These are phyloP conservation scores for Xanthostigma xanthostigma DNA, from an alignment of 2,888 invertebrate genomes.

Conservation along the genomic window DNA sequence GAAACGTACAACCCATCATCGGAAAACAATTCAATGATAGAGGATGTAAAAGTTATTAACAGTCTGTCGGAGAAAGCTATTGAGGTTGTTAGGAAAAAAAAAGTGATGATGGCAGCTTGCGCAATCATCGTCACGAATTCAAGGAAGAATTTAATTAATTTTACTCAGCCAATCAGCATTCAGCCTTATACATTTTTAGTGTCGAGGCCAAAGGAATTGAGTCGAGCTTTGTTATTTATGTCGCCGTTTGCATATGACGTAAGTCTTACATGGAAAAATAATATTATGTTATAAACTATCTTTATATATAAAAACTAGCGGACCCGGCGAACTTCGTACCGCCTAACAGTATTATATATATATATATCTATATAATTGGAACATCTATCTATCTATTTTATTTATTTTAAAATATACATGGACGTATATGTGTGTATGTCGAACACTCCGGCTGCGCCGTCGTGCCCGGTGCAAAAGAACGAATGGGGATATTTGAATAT, in stretches of 20 bases:
- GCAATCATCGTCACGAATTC: constrained; percentile 40
- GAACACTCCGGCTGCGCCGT: too few relatives aligned
- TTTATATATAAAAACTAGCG: too few relatives aligned
- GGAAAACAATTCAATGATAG: constrained; percentile 1
- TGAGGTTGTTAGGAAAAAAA: constrained; percentile 32
- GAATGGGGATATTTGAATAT: too few relatives aligned
- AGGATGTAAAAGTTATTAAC: constrained; percentile 15
- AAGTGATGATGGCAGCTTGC: constrained; percentile 41
- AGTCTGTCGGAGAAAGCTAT: constrained; percentile 28
- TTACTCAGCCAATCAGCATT: constrained; percentile 60
- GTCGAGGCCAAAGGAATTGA: constrained; percentile 63
- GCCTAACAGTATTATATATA: too few relatives aligned
- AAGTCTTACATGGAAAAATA: constrained; percentile 20
- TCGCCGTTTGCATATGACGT: constrained; percentile 63
- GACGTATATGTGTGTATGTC: too few relatives aligned
- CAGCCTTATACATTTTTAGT: constrained; percentile 69
- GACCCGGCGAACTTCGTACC: too few relatives aligned
- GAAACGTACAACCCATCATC: not conserved
- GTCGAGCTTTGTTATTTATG: constrained; percentile 67
- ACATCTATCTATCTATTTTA: too few relatives aligned
- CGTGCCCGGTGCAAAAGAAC: too few relatives aligned
- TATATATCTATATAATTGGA: too few relatives aligned
- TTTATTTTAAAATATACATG: too few relatives aligned
- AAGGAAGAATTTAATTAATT: constrained; percentile 45
- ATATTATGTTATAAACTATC: not conserved